phyloP scores from a whole-genome alignment of 1,140 invertebrate genomes.

The Antheraea mylitta region DNA sequence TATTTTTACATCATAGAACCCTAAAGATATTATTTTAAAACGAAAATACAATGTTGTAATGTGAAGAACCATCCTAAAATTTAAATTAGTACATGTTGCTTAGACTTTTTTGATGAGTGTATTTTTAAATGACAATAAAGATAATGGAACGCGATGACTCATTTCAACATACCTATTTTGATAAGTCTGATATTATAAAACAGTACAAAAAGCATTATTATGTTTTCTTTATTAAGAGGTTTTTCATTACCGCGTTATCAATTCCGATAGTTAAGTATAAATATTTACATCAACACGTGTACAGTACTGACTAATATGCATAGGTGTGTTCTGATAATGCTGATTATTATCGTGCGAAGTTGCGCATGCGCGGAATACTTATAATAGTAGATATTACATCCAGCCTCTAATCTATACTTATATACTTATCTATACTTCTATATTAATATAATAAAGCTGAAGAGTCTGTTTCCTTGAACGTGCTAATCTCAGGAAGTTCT shows the following conservation, averaged over 20 bases:
- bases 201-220: constrained; percentile 19
- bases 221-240: constrained; percentile 16
- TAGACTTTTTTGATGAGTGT: too few relatives aligned
- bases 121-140: background rate
- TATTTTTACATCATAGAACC: too few relatives aligned
- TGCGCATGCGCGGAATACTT: background rate
- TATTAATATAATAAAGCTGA: too few relatives aligned
- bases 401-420: too few relatives aligned
- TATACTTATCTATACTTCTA: too few relatives aligned
- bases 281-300: constrained; percentile 14
- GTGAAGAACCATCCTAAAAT: too few relatives aligned
- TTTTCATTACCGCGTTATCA: constrained; percentile 20
- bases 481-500: too few relatives aligned
- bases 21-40: too few relatives aligned
- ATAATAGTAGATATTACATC: background rate
- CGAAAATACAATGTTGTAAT: too few relatives aligned
- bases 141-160: constrained; percentile 4
- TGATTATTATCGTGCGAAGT: background rate
- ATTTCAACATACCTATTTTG: background rate
- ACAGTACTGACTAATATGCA: constrained; percentile 6
- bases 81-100: too few relatives aligned
- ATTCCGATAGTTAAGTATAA: constrained; percentile 13
- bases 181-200: constrained; percentile 1
- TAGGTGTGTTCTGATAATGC: background rate
- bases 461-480: too few relatives aligned